Conservation (phyloP, 2,888 invertebrate genomes). For the Zonitis immaculata region DNA sequence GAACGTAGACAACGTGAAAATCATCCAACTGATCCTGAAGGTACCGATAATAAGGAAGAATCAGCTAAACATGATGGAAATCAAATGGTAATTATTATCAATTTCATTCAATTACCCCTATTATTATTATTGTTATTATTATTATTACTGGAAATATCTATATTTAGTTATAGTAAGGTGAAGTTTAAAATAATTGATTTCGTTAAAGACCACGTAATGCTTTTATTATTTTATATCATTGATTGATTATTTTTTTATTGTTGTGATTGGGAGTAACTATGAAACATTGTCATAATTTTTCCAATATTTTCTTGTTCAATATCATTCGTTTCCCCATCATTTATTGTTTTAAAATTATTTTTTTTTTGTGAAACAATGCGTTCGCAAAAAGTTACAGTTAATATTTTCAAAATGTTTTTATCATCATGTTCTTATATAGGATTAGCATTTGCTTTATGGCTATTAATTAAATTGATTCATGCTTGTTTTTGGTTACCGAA, state of each 20-base stretch:
- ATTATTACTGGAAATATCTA: no score
- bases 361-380: constrained; percentile 53
- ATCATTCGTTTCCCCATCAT: background rate
- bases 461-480: constrained; percentile 61
- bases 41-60: constrained; percentile 27
- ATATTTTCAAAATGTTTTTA: constrained; percentile 62
- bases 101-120: no score
- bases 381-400: constrained; percentile 63
- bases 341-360: background rate
- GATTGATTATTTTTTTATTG: background rate
- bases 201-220: no score
- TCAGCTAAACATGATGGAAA: constrained; percentile 16
- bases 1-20: constrained; percentile 33
- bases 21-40: constrained; percentile 26
- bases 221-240: background rate
- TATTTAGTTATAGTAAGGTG: no score
- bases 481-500: constrained; percentile 63
- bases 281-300: background rate
- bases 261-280: background rate
- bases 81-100: constrained; percentile 4
- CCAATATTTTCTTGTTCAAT: background rate
- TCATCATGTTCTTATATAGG: constrained; percentile 59
- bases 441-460: constrained; percentile 59
- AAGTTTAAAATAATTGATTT: no score
- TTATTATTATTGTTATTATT: no score